Conservation (phyloP, 2,888 invertebrate genomes). For the Drosophila planitibia region DNA sequence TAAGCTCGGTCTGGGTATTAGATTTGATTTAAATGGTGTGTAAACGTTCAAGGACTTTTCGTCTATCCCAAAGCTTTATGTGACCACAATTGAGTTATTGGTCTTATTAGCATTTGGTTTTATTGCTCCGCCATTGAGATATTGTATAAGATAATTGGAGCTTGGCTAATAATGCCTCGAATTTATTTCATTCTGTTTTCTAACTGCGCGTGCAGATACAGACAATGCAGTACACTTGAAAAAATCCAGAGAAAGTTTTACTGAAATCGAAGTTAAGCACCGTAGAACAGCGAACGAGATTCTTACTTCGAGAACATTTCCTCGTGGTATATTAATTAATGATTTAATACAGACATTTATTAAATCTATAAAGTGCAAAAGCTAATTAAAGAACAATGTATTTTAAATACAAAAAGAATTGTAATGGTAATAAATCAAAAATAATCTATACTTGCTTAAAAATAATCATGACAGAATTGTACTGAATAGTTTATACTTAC, state of each 20-base stretch:
- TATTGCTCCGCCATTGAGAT: conserved; percentile 19
- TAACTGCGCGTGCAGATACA: not conserved
- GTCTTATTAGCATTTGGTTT: conserved; percentile 62
- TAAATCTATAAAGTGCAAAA: not conserved
- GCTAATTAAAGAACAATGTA: not conserved
- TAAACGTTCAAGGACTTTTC: conserved; percentile 67
- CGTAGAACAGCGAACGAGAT: not conserved
- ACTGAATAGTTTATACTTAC: not conserved
- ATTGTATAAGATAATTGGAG: conserved; percentile 22
- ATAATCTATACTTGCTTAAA: not conserved
- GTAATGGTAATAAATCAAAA: not conserved
- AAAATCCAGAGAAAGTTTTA: not conserved
- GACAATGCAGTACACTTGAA: not conserved
- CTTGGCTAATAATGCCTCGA: conserved; percentile 37
- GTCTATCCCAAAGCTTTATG: conserved; percentile 39
- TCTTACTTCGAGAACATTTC: not conserved
- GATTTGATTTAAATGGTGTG: conserved; percentile 81
- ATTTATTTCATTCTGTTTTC: conserved; percentile 6
- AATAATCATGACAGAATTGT: not conserved
- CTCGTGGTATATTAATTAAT: not conserved
- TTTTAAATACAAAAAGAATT: not conserved
- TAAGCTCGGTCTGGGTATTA: conserved; percentile 39
- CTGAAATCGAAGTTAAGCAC: not conserved
- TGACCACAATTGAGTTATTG: conserved; percentile 78
- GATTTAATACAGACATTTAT: not conserved